phyloP scores from a whole-genome alignment of 2,888 invertebrate species.

The Ichneumoninae sp. region DNA sequence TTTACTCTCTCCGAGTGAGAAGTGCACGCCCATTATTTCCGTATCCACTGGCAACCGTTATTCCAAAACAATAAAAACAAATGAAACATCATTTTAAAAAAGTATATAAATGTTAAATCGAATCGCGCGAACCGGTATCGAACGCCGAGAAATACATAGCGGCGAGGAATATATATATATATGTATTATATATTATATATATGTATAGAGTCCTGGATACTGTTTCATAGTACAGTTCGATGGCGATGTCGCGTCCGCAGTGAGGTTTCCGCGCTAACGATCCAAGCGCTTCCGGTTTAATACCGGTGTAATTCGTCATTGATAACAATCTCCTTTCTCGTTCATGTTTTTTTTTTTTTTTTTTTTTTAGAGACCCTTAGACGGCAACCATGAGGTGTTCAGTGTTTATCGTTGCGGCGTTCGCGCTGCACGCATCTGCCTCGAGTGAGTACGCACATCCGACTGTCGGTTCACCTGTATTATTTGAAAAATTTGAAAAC shows the following conservation, averaged over 20 bases:
- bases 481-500: constrained; percentile 42
- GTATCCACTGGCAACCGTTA: constrained; percentile 75
- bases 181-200: neutral
- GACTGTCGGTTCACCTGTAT: constrained; percentile 21
- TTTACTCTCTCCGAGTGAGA: constrained; percentile 26
- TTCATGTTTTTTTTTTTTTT: constrained; percentile 28
- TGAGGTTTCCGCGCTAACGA: neutral
- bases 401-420: constrained; percentile 74
- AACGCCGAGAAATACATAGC: constrained; percentile 30
- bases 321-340: neutral
- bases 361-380: constrained; percentile 69
- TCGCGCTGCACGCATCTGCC: constrained; percentile 77
- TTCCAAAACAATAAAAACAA: constrained; percentile 64
- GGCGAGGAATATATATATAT: neutral
- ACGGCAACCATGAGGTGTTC: constrained; percentile 76
- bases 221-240: neutral
- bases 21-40: constrained; percentile 73
- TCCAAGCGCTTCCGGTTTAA: neutral
- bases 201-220: neutral
- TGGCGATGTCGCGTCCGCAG: neutral
- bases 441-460: constrained; percentile 77
- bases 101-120: constrained; percentile 58
- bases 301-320: constrained; percentile 6
- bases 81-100: constrained; percentile 8
- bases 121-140: constrained; percentile 57